Conservation (phyloP, 2,888 invertebrate species). For the Halocaridina rubra region DNA sequence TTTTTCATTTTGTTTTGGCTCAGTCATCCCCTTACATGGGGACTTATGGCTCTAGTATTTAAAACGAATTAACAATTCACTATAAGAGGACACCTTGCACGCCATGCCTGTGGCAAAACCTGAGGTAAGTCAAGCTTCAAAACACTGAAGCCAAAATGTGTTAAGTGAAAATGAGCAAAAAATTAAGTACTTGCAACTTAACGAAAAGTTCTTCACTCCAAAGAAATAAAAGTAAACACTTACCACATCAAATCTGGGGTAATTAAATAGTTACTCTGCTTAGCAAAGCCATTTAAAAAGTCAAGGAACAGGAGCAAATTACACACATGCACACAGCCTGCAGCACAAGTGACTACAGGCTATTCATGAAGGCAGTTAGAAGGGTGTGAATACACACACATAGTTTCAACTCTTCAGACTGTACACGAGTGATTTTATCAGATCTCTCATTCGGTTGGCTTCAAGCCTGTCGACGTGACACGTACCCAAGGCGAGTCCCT, state of each 20-base stretch:
- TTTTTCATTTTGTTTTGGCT: too few relatives aligned
- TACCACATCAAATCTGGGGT: too few relatives aligned
- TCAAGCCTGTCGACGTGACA: conserved; percentile 53
- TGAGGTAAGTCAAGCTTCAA: conserved; percentile 37
- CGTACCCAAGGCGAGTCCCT: conserved; percentile 60
- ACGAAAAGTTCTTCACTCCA: conserved; percentile 2
- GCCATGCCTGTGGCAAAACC: neutral
- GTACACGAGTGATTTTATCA: conserved; percentile 46
- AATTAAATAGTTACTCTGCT: too few relatives aligned
- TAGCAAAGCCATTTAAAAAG: neutral
- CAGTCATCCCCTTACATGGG: too few relatives aligned
- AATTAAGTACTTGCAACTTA: conserved; percentile 26
- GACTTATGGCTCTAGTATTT: too few relatives aligned
- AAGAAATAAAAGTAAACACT: conserved; percentile 4
- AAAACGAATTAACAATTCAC: too few relatives aligned
- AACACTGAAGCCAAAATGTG: conserved; percentile 3
- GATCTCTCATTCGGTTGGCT: conserved; percentile 50
- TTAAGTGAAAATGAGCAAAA: neutral
- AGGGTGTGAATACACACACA: neutral
- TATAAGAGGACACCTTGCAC: too few relatives aligned
- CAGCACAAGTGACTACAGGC: neutral
- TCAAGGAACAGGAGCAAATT: neutral
- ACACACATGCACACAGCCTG: conserved; percentile 3
- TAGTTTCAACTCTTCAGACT: conserved; percentile 34
- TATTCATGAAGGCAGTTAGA: conserved; percentile 11